Base-by-base conservation (phyloP, 2,113 vertebrate species). In the Strix aluco region DNA sequence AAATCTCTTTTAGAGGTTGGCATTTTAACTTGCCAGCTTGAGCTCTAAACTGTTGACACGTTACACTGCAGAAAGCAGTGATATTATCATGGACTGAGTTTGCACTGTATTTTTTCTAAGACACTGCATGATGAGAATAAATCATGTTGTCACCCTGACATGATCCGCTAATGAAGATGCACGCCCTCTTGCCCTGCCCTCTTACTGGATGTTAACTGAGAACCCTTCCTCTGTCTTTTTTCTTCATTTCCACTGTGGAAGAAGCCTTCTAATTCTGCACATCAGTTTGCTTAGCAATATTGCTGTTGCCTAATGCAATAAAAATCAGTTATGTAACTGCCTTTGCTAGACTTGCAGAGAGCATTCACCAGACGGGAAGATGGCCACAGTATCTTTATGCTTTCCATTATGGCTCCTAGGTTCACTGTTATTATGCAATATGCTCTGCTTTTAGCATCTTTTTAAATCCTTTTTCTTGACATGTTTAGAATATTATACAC, bases 241-340 rank as follows among this genome's bases (percentile, higher is more conserved):
- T 78, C 72, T 88, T 94, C 10, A 61, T 94, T 96, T 93, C 77
- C 49, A 61, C 40, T 2, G 69, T 86, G 57, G 73, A 92, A 95
- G 65, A 65, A 75, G 91, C 83, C 75, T 91, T 92, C 92, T 94
- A 91, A 87, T 88, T 93, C 79, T 72, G 86, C 86, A 51, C 73
- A 69, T 89, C 2, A 3, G 81, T 96, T 91, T 96, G 88, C 96
- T 84, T 92, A 91, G 96, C 88, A 92, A 89, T 96, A 94, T 78
- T 95, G 92, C 94, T 87, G 86, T 95, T 97, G 96, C 96, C 95
- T 96, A 93, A 97, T 62, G 92, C 77, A 92, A 94, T 96, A 94
- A 93, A 94, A 93, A 94, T 93, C 96, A 84, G 96, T 97, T 97
- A 96, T 90, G 90, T 95, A 97, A 97, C 95, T 82, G 94, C 90